Percentiles rank a stretch among this genome's conserved stretches.
Conservation (phyloP, 2,113 vertebrate genomes). For the Takifugu flavidus region DNA sequence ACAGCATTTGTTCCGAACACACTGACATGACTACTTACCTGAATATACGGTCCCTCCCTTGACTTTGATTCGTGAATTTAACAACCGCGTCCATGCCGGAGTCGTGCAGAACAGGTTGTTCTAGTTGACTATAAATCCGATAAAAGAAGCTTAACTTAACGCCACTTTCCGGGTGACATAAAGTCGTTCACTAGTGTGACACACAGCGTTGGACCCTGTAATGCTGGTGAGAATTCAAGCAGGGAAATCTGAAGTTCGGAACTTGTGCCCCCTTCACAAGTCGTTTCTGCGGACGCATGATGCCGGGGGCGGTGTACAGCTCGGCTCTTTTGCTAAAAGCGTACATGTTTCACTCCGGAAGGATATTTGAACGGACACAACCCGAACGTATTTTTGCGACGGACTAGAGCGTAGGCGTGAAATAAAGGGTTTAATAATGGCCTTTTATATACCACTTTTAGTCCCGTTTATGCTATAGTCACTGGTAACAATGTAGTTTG, state of each 20-base stretch:
- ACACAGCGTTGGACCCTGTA: neutral
- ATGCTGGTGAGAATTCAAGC: neutral
- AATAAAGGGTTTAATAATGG: no score
- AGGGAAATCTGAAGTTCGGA: neutral
- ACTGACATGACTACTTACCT: constrained; percentile 70
- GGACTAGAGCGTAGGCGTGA: constrained; percentile 4
- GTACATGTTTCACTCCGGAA: constrained; percentile 41
- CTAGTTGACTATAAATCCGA: neutral
- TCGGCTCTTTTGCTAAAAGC: no score
- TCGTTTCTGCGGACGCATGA: neutral
- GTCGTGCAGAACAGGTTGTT: constrained; percentile 44
- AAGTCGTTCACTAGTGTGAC: neutral
- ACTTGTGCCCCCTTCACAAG: constrained; percentile 10
- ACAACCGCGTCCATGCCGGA: constrained; percentile 80
- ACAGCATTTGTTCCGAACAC: no score
- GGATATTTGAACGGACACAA: constrained; percentile 29
- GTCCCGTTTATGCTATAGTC: no score
- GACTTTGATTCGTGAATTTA: constrained; percentile 81
- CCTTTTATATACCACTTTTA: no score
- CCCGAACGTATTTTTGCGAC: constrained; percentile 1
- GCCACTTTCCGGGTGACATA: neutral
- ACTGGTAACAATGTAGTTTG: no score
- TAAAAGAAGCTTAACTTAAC: neutral
- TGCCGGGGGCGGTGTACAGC: neutral
- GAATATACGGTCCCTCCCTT: constrained; percentile 87